Base-by-base conservation (phyloP, 2,888 invertebrate species). In the Graphium colonna region DNA sequence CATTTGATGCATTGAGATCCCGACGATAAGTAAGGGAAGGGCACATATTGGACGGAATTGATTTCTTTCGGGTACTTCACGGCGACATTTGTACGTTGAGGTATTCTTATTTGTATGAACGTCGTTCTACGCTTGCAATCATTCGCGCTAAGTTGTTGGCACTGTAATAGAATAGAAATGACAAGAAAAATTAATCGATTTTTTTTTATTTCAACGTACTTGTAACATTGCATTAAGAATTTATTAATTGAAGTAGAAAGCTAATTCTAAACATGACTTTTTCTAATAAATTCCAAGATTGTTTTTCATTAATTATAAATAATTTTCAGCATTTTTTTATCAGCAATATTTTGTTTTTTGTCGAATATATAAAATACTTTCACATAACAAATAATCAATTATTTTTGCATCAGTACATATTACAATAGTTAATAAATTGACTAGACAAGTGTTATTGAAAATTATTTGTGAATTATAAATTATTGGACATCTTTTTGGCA, bases 81-180 rank as follows among this genome's bases (percentile, higher is more conserved):
- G n/a, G 56, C 55, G 3, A 68, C 58, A 42, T 62, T 60, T 12
- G 65, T 64, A 3, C 51, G 53, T 17, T 55, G 50, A 0, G 68
- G 66, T 47, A 69, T 38, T 51, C 60, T 64, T 28, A 69, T 53
- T 55, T 64, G 62, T 45, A 68, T 56, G 8, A 66, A 63, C 0
- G 66, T 69, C 13, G 53, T 64, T 45, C 63, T 58, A 17, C 56
- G 39, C 31, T 53, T 57, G 51, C 68, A 68, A 12, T 52, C 60
- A 7, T 52, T 51, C 9, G 60, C 58, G 3, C 57, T 31, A 21
- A 45, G 12, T 15, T 41, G 43, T 8, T 47, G 42, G 13, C 41
- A 33, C 64, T 64, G 52, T 28, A 64, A 61, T 8, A n/a, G 46
- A 5, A 31, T 28, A 5, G 5, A 5, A 5, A 5, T 21, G 21